A percentile compares a stretch with the other conserved stretches of the same genome.
Conservation (phyloP, 1,140 invertebrate species). For the Drosophila biarmipes region DNA sequence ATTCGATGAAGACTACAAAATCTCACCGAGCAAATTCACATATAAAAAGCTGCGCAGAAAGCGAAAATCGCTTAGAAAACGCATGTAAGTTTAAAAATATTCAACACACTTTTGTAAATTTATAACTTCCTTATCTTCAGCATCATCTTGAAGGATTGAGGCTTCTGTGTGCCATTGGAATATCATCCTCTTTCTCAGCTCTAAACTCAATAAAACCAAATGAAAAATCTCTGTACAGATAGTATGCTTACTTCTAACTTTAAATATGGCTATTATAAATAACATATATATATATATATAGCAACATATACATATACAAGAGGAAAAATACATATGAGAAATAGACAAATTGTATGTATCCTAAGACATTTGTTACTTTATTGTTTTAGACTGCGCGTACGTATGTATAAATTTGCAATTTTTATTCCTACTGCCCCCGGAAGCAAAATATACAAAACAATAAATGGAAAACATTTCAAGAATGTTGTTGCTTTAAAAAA, state of each 20-base stretch:
- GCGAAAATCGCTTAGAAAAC: conserved; percentile 75
- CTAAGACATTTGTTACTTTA: conserved; percentile 69
- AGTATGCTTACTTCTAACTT: conserved; percentile 77
- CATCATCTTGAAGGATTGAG: conserved; percentile 67
- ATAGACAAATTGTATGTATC: conserved; percentile 60
- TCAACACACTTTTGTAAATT: too few species aligned
- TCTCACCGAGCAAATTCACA: conserved; percentile 82
- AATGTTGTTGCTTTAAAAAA: conserved; percentile 59
- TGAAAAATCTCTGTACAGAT: conserved; percentile 70
- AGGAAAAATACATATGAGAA: conserved; percentile 39
- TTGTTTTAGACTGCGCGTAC: conserved; percentile 57
- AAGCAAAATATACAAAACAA: conserved; percentile 36
- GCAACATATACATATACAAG: conserved; percentile 46
- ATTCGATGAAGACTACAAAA: conserved; percentile 84
- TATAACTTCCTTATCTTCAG: conserved; percentile 16
- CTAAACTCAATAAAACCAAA: conserved; percentile 50
- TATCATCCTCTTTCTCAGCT: conserved; percentile 33
- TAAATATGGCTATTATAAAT: conserved; percentile 76
- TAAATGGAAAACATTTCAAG: conserved; percentile 53
- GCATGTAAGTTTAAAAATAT: conserved; percentile 68
- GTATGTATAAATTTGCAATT: conserved; percentile 62
- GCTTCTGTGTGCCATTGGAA: conserved; percentile 26
- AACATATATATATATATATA: conserved; percentile 40
- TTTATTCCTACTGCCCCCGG: conserved; percentile 41
- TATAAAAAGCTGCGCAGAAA: conserved; percentile 82